Base-by-base conservation (phyloP, 2,888 invertebrate genomes). In the Cerceris rybyensis region DNA sequence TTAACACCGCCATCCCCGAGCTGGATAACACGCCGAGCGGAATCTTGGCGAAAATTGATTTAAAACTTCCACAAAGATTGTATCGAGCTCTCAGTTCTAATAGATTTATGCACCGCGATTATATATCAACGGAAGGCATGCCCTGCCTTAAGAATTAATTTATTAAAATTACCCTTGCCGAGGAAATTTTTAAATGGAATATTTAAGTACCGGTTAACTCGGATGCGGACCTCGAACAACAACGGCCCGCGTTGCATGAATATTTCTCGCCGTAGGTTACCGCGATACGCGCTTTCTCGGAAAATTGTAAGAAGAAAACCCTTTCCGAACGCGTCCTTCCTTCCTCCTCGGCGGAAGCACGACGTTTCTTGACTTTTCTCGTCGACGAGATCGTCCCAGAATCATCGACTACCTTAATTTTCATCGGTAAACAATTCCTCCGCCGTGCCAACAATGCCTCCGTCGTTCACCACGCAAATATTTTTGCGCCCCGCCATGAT, bases 21-120 rank as follows among this genome's bases (percentile, higher is more conserved):
- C 28, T 4, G 28, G 52, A 13, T 54, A 49, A 67, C 6, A 43
- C 39, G 16, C 8, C 14, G 7, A 8, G 11, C 46, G 16, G 49
- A 52, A 66, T 43, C 16, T 17, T 11, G 41, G 14, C 8, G 61
- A 13, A 69, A 78, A 72, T 72, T 73, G 69, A 72, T 77, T 69
- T 61, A 16, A 49, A 49, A 72, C 55, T 65, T 61, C 52, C 14
- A 1, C 46, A 9, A 43, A 57, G 69, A 50, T 39, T 39, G 13
- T 7, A 39, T 64, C 64, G 39, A n/a, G 39, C 8, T 28, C 42
- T 13, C 54, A 8, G 8, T 6, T n/a, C 64, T 64, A 64, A 64
- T 64, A 41, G 64, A 64, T 63, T 63, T 63, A 63, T 28, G 63
- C 13, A 16, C 61, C 17, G n/a, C 8, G 28, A 14, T n/a, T n/a